phyloP scores from a whole-genome alignment of 2,888 invertebrate genomes.

The Dryococelus australis region DNA sequence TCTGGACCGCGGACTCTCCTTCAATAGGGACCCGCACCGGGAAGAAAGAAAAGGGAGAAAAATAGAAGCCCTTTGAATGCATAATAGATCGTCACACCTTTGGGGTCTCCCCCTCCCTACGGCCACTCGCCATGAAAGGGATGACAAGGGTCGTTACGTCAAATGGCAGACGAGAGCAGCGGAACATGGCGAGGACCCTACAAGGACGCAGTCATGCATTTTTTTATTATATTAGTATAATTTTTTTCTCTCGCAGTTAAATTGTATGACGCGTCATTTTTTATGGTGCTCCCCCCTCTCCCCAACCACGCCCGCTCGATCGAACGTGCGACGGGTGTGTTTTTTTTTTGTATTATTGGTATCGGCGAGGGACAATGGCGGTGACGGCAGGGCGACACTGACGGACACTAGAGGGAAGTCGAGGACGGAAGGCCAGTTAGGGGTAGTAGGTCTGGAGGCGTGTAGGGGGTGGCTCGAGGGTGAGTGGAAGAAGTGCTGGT shows the following conservation, averaged over 20 bases:
- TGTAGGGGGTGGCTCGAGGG: not conserved
- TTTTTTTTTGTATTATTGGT: not conserved
- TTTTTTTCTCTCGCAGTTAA: slow-evolving; percentile 22
- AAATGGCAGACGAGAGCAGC: slow-evolving; percentile 9
- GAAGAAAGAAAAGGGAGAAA: slow-evolving; percentile 18
- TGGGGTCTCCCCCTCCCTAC: slow-evolving; percentile 11
- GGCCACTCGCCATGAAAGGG: slow-evolving; percentile 18
- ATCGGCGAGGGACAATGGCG: not conserved
- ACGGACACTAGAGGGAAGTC: not conserved
- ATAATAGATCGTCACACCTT: slow-evolving; percentile 30
- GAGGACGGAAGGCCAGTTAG: not conserved
- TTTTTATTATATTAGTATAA: slow-evolving; percentile 26
- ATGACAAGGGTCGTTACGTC: slow-evolving; percentile 30
- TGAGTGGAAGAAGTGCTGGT: not conserved
- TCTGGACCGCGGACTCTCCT: not conserved
- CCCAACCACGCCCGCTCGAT: too few relatives aligned
- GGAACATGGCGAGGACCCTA: slow-evolving; percentile 16
- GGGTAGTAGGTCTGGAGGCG: not conserved
- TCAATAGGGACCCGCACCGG: not conserved
- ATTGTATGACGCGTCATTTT: slow-evolving; percentile 27
- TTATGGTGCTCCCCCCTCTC: slow-evolving; percentile 4
- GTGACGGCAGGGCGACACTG: not conserved
- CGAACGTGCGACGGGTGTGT: not conserved
- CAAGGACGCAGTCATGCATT: slow-evolving; percentile 27
- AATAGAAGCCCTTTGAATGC: slow-evolving; percentile 24